Percentiles rank a stretch among this genome's conserved stretches.
These are phyloP conservation scores for Percopsis transmontana DNA, from an alignment of 2,113 vertebrate species.

Conservation along the genomic window DNA sequence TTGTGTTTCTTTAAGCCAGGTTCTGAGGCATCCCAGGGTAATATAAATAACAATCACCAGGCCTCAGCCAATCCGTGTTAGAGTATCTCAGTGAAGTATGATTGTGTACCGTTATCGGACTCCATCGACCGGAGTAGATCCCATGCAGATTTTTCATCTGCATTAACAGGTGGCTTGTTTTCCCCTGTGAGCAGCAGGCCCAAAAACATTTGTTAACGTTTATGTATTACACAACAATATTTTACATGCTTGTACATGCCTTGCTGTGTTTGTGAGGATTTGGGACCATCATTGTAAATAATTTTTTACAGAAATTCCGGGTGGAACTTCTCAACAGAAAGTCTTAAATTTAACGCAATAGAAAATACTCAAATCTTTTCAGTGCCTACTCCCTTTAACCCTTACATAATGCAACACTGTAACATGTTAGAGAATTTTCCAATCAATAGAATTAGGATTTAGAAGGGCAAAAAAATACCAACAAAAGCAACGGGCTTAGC, in stretches of 20 bases:
- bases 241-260: neutral
- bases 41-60: neutral
- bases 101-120: too few relatives aligned
- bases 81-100: neutral
- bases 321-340: too few relatives aligned
- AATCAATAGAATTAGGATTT: conserved; percentile 26
- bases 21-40: neutral
- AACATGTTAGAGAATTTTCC: neutral
- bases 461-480: conserved; percentile 27
- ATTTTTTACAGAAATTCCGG: neutral
- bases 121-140: too few relatives aligned
- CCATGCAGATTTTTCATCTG: neutral
- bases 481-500: conserved; percentile 39
- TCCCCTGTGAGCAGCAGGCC: neutral
- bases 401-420: neutral
- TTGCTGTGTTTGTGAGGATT: neutral
- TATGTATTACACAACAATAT: conserved; percentile 3
- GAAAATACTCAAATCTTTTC: neutral
- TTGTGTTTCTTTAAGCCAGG: neutral
- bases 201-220: conserved; percentile 15
- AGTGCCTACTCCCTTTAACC: neutral
- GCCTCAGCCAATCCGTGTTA: neutral
- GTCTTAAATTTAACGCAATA: too few relatives aligned
- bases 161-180: neutral
- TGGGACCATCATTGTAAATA: neutral